These are phyloP conservation scores for Adineta ricciae DNA, from an alignment of 2,888 invertebrate genomes.

Conservation along the genomic window DNA sequence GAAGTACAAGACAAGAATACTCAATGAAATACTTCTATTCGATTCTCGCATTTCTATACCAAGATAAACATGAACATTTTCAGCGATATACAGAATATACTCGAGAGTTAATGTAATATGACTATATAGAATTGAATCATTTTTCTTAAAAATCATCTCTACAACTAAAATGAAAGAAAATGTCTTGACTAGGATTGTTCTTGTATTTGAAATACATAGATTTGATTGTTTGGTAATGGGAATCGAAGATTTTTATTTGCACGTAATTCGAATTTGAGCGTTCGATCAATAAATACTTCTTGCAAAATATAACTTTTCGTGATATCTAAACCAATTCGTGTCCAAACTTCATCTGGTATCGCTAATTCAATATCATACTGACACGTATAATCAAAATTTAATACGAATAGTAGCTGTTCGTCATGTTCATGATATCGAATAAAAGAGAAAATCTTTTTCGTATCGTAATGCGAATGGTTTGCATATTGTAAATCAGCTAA, in stretches of 20 bases:
- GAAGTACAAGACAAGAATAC: background rate
- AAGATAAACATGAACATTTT: background rate
- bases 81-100: too few species aligned
- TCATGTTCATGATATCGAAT: slow-evolving; percentile 10
- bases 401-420: background rate
- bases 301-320: background rate
- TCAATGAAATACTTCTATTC: background rate
- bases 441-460: background rate
- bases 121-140: too few species aligned
- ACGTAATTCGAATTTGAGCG: background rate
- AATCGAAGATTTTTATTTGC: background rate
- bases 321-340: background rate
- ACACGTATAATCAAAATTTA: background rate
- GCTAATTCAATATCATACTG: background rate
- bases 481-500: slow-evolving; percentile 18
- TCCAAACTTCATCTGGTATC: background rate
- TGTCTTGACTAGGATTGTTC: background rate
- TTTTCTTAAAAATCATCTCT: too few species aligned
- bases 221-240: background rate
- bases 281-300: background rate
- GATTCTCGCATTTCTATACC: background rate
- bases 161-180: background rate
- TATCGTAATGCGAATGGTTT: background rate
- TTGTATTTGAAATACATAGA: background rate
- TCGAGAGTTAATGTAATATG: too few species aligned